Percentiles rank a stretch among this genome's conserved stretches.
These are phyloP conservation scores for Paralinhomoeus sp. DNA, from an alignment of 2,888 invertebrate species.

Conservation along the genomic window DNA sequence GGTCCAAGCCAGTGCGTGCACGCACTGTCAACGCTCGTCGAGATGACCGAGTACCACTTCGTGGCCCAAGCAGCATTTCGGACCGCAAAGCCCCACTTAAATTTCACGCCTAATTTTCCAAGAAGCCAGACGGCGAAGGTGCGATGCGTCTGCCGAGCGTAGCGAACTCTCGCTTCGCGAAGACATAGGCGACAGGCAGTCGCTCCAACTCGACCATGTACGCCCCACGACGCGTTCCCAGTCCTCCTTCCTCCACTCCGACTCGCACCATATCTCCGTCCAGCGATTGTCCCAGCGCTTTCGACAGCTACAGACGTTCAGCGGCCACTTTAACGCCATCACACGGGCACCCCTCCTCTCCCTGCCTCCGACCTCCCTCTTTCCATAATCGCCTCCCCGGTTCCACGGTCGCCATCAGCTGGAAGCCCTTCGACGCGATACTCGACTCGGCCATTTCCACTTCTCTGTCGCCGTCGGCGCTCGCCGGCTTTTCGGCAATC, in stretches of 20 bases:
- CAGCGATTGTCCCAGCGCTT: conserved; percentile 85
- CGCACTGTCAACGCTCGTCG: conserved; percentile 63
- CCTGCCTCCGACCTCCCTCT: conserved; percentile 47
- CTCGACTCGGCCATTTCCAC: conserved; percentile 34
- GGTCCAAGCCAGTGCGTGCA: conserved; percentile 79
- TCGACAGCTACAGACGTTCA: conserved; percentile 59
- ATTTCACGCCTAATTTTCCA: background rate
- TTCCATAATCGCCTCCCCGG: conserved; percentile 96
- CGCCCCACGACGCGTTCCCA: background rate
- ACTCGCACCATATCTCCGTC: conserved; percentile 83
- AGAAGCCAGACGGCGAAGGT: conserved; percentile 34
- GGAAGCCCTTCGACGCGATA: conserved; percentile 52
- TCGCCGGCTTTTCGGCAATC: conserved; percentile 43
- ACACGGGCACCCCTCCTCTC: no score
- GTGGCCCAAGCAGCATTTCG: background rate
- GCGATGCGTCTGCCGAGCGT: conserved; percentile 45
- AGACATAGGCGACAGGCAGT: no score
- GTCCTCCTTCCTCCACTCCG: conserved; percentile 41
- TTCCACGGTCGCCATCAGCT: conserved; percentile 96
- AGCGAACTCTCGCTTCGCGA: background rate
- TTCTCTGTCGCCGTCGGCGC: conserved; percentile 9
- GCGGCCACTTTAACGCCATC: no score
- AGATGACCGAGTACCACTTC: conserved; percentile 1
- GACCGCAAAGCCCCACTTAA: background rate
- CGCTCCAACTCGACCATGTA: no score